These are phyloP conservation scores for Burhinus oedicnemus DNA, from an alignment of 2,113 vertebrate genomes.

Conservation along the genomic window DNA sequence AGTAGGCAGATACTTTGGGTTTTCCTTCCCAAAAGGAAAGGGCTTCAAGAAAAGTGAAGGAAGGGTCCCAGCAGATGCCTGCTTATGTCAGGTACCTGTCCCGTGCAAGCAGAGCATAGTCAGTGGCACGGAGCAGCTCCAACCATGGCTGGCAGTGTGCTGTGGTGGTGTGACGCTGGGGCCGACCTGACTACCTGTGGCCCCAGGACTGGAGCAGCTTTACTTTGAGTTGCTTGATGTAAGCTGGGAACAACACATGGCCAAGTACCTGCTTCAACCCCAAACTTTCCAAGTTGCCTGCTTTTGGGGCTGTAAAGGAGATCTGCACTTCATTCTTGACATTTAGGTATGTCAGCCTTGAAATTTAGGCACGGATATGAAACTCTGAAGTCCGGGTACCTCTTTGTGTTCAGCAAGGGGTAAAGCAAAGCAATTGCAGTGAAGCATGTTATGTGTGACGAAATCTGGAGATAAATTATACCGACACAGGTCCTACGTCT, in stretches of 20 bases:
- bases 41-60: constrained; percentile 14
- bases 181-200: neutral
- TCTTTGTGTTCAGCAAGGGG: neutral
- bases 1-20: neutral
- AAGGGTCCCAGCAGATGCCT: neutral
- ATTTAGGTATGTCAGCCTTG: neutral
- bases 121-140: neutral
- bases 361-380: neutral
- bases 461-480: neutral
- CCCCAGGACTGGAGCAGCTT: neutral
- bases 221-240: neutral
- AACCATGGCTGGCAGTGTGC: neutral
- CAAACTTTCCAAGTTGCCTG: neutral
- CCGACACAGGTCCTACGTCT: neutral
- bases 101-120: neutral
- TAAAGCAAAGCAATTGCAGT: neutral
- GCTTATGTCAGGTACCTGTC: neutral
- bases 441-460: neutral
- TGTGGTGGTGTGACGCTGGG: neutral
- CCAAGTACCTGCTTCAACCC: neutral
- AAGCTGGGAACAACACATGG: neutral
- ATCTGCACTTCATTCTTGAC: neutral
- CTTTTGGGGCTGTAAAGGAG: neutral
- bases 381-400: neutral
- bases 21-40: constrained; percentile 23